A percentile compares a stretch with the other conserved stretches of the same genome.
phyloP scores from a whole-genome alignment of 2,888 invertebrate species.

The Cosmorhoe ocellata region DNA sequence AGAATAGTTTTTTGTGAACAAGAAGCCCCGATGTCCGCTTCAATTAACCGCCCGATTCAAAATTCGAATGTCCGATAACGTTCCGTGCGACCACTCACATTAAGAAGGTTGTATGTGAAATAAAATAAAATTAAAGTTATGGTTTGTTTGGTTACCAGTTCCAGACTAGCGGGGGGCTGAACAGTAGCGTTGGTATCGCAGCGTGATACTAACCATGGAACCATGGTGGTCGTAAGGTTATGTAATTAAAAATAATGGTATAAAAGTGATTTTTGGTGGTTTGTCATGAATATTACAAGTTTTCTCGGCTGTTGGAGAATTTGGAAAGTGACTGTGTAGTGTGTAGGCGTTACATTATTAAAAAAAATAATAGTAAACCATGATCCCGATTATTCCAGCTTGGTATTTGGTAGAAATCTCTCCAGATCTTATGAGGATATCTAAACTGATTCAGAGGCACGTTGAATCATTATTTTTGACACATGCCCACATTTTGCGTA shows the following conservation, averaged over 20 bases:
- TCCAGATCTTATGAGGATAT: too few relatives aligned
- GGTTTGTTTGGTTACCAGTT: constrained; percentile 47
- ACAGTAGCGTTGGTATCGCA: constrained; percentile 72
- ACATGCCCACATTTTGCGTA: too few relatives aligned
- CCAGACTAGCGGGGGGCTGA: constrained; percentile 61
- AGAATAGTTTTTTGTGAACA: constrained; percentile 40
- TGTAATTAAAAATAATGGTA: constrained; percentile 38
- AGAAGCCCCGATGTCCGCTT: constrained; percentile 48
- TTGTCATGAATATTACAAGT: constrained; percentile 14
- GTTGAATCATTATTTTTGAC: too few relatives aligned
- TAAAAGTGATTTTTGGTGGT: constrained; percentile 21
- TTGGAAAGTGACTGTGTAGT: not conserved
- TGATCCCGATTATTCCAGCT: too few relatives aligned
- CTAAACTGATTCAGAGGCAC: too few relatives aligned
- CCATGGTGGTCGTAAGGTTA: constrained; percentile 52
- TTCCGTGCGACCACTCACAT: constrained; percentile 40
- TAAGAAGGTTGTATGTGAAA: constrained; percentile 36
- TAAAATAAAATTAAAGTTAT: constrained; percentile 49
- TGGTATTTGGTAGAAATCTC: too few relatives aligned
- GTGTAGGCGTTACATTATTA: not conserved
- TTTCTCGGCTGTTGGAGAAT: not conserved
- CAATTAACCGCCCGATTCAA: constrained; percentile 48
- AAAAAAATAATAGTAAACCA: too few relatives aligned
- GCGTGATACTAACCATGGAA: constrained; percentile 63
- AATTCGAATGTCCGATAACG: constrained; percentile 45